Evolutionary conservation across 2,113 vertebrate species (phyloP), one percentile per base, ranked within the genome.

Genomic region (Naja naja): DNA sequence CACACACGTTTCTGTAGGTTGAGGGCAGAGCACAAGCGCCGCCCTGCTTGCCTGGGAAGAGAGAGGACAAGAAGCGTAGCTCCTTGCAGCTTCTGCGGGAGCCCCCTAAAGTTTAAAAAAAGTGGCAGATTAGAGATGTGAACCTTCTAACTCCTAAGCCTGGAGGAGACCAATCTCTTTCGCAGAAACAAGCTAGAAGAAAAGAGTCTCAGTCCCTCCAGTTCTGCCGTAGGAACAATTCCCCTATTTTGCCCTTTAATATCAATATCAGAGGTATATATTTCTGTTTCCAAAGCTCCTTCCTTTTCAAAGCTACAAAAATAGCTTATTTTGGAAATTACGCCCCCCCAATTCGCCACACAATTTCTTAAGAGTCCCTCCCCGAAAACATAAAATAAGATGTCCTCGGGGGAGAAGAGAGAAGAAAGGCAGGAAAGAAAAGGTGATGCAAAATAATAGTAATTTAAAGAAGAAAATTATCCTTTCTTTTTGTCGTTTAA

Each of bases 401-500:
- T 25, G 45, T 1, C 1, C 3, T 3, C 18, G 20, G 53, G 55
- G n/a, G 34, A 85, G 85, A 52, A 88, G 14, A n/a, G 55, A 20
- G 14, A 27, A 16, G 25, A 49, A 54, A 58, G 58, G 54, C 45
- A 88, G 14, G 23, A 81, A 14, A 60, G 58, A 22, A 34, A 27
- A 16, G 2, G 2, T 22, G 30, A 0, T 9, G 1, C 12, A 52
- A 87, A 74, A 0, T 9, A 52, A 39, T 0, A 4, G 2, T 8
- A 54, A 10, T 54, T 45, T 86, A 94, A 92, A 93, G 92, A 5
- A 93, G 90, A 94, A 87, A 3, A 88, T 1, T 0, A 1, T 94
- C 74, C 91, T 92, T 54, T 86, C 30, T 34, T 64, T 96, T 94
- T 94, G 64, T 55, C 90, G 52, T 11, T 85, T 55, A 54, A 95